Conservation (phyloP, 2,888 invertebrate genomes). For the Drosophila multiciliata region DNA sequence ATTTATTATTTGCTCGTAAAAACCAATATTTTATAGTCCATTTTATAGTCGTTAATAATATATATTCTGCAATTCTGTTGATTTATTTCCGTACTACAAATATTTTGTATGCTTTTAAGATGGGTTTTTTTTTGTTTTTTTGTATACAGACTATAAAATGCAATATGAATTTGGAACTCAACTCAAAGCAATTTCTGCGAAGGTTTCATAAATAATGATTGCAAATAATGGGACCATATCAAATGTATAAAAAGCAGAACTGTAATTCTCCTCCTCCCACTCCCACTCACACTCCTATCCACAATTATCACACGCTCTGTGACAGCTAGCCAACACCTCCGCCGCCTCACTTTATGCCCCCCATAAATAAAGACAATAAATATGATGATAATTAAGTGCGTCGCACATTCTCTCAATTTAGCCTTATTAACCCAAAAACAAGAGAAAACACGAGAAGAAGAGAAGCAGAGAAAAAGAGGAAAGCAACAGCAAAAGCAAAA, state of each 20-base stretch:
- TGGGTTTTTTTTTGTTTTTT: too few species aligned
- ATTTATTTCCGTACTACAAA: not conserved
- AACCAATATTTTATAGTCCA: not conserved
- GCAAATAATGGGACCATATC: constrained; percentile 53
- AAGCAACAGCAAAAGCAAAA: not conserved
- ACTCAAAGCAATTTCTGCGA: constrained; percentile 1
- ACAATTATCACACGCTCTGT: constrained; percentile 7
- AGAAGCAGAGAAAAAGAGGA: not conserved
- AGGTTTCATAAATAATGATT: constrained; percentile 57
- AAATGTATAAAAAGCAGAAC: constrained; percentile 27
- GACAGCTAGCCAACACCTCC: not conserved
- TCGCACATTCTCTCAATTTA: constrained; percentile 81
- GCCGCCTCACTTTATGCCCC: not conserved
- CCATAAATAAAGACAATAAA: constrained; percentile 78
- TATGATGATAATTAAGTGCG: constrained; percentile 81
- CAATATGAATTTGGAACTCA: not conserved
- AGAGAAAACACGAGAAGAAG: not conserved
- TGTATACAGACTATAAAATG: not conserved
- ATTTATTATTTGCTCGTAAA: not conserved
- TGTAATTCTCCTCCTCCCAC: constrained; percentile 1
- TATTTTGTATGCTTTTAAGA: not conserved
- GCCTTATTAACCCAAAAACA: constrained; percentile 80
- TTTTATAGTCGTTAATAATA: not conserved
- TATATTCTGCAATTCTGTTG: not conserved
- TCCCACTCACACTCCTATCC: not conserved